Percentiles rank a stretch among this genome's conserved stretches.
phyloP scores from a whole-genome alignment of 2,888 invertebrate species.

The Embidobia sp. region DNA sequence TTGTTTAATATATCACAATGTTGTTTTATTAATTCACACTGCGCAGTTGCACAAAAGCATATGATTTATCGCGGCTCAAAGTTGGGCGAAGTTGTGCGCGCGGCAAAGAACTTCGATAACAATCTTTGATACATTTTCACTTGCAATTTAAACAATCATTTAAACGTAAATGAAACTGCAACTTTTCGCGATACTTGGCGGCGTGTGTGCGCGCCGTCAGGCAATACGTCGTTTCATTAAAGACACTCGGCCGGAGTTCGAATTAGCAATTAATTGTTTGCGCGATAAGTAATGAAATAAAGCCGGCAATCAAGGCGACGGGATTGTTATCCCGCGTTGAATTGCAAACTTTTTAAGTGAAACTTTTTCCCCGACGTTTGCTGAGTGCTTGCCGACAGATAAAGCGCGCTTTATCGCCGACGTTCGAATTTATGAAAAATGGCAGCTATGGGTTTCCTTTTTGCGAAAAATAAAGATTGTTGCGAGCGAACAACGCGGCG shows the following conservation, averaged over 20 bases:
- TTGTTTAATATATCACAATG: constrained; percentile 59
- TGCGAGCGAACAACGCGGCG: constrained; percentile 7
- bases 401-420: constrained; percentile 1
- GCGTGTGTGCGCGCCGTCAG: constrained; percentile 10
- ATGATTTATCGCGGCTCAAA: constrained; percentile 50
- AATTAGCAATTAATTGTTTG: constrained; percentile 48
- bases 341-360: constrained; percentile 20
- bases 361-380: not conserved
- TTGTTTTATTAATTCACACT: constrained; percentile 48
- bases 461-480: constrained; percentile 23
- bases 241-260: constrained; percentile 10
- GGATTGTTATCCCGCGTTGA: constrained; percentile 18
- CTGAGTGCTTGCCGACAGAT: not conserved
- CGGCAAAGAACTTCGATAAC: constrained; percentile 52
- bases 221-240: constrained; percentile 21
- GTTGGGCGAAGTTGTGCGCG: constrained; percentile 27
- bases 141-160: constrained; percentile 52
- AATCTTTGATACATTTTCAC: constrained; percentile 54
- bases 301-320: constrained; percentile 11
- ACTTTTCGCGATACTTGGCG: constrained; percentile 35
- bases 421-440: no score
- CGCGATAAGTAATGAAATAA: constrained; percentile 25
- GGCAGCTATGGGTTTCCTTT: no score
- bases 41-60: constrained; percentile 47
- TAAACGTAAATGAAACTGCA: constrained; percentile 51